Conservation (phyloP, 2,113 vertebrate genomes). For the Henicopernis longicauda region DNA sequence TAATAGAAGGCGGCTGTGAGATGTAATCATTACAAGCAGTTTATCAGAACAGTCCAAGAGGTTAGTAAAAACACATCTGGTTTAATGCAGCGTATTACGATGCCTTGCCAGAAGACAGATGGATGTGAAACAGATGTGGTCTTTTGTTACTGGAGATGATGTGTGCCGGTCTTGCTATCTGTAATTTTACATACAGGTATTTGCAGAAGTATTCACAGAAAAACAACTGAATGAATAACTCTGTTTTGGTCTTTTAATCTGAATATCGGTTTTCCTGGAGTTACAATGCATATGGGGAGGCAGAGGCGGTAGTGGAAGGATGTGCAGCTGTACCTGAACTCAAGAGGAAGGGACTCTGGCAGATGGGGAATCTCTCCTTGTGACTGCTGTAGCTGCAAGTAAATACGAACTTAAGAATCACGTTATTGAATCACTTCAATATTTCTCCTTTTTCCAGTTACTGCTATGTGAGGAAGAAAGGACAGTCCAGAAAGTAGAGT, state of each 20-base stretch:
- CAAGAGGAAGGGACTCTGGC: neutral
- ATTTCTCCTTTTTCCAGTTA: neutral
- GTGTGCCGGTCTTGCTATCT: neutral
- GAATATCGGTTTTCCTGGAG: neutral
- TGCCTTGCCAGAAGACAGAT: neutral
- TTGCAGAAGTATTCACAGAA: neutral
- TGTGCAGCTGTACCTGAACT: neutral
- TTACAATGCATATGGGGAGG: rapidly evolving
- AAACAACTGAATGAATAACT: neutral
- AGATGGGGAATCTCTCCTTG: neutral
- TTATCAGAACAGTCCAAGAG: neutral
- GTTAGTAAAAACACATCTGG: neutral
- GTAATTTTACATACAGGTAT: neutral
- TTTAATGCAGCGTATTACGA: rapidly evolving
- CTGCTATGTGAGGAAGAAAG: neutral
- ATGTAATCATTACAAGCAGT: neutral
- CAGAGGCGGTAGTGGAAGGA: neutral
- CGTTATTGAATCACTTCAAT: rapidly evolving
- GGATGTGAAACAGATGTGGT: neutral
- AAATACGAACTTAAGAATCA: rapidly evolving
- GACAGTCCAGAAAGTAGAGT: neutral
- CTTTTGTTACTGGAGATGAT: too few species aligned
- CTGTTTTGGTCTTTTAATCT: neutral
- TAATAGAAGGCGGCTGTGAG: neutral
- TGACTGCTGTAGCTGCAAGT: neutral